phyloP scores from a whole-genome alignment of 1,140 invertebrate species.

The Bradynema listronoti region DNA sequence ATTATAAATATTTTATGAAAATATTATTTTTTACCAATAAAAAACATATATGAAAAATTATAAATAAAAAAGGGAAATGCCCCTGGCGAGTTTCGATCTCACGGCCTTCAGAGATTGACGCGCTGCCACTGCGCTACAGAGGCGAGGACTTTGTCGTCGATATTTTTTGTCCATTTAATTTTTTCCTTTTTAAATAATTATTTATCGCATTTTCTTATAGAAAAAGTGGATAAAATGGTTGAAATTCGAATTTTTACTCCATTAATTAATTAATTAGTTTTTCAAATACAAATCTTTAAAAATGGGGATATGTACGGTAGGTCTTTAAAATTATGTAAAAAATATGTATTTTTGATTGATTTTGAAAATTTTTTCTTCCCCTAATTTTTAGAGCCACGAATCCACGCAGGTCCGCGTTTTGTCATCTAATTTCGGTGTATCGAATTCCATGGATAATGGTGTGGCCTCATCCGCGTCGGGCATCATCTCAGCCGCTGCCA shows the following conservation, averaged over 20 bases:
- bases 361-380: too few species aligned
- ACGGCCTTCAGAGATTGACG: slow-evolving; percentile 1
- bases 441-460: too few species aligned
- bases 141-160: too few species aligned
- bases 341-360: neutral
- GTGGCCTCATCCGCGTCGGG: too few species aligned
- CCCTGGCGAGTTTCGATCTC: slow-evolving; percentile 18
- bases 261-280: too few species aligned
- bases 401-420: slow-evolving; percentile 20
- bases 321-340: neutral
- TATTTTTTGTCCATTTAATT: too few species aligned
- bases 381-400: slow-evolving; percentile 23
- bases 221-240: neutral
- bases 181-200: neutral
- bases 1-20: too few species aligned
- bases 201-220: neutral
- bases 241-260: too few species aligned
- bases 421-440: neutral
- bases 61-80: neutral
- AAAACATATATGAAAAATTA: neutral
- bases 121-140: slow-evolving; percentile 13
- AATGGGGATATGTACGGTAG: slow-evolving; percentile 34
- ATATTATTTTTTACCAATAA: neutral
- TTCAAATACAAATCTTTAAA: too few species aligned
- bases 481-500: too few species aligned